These are phyloP conservation scores for Micrastur ruficollis DNA, from an alignment of 2,797 vertebrate species.

Conservation along the genomic window DNA sequence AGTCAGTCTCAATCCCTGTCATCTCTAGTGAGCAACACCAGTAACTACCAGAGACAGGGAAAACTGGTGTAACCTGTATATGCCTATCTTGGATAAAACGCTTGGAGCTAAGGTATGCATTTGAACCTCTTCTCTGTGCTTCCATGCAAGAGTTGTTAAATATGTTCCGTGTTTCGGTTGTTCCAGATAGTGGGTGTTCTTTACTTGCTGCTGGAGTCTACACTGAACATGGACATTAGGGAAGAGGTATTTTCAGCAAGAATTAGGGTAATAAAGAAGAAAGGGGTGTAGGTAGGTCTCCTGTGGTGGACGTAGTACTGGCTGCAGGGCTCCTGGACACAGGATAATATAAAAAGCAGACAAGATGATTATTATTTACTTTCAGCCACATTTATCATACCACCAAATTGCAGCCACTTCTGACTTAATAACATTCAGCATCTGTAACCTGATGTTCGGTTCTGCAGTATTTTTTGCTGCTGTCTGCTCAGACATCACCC, in stretches of 20 bases:
- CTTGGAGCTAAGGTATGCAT: background rate
- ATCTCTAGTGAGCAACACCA: background rate
- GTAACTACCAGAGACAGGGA: background rate
- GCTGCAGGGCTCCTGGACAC: background rate
- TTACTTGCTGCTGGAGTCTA: background rate
- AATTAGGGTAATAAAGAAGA: background rate
- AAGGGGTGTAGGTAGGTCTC: background rate
- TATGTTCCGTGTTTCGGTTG: background rate
- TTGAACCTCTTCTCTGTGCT: background rate
- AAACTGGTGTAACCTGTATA: background rate
- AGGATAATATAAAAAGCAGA: background rate
- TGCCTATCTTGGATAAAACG: background rate
- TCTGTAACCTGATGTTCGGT: background rate
- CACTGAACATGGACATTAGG: background rate
- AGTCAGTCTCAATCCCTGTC: background rate
- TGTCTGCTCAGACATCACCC: background rate
- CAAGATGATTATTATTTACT: background rate
- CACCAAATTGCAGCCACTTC: background rate
- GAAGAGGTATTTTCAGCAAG: background rate
- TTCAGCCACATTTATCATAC: background rate
- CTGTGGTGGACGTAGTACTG: background rate
- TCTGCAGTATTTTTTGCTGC: background rate
- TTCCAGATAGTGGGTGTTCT: background rate
- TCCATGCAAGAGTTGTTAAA: background rate
- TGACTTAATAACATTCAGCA: background rate